Percentiles rank a stretch among this genome's conserved stretches.
These are phyloP conservation scores for Drosophila parabipectinata DNA, from an alignment of 1,140 invertebrate species.

Conservation along the genomic window DNA sequence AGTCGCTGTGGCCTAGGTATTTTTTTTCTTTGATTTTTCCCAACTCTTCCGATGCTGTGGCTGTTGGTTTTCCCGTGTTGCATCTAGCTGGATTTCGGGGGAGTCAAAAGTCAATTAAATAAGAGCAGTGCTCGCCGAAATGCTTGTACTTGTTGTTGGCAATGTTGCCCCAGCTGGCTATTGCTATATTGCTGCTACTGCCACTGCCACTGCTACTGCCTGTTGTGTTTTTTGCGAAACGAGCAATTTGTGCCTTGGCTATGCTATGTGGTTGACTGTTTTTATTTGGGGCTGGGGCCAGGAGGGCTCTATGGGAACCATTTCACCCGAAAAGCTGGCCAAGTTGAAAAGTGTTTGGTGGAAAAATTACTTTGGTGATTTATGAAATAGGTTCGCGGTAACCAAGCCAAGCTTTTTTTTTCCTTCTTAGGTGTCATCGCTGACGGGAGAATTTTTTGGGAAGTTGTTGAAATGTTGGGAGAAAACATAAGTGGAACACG, in stretches of 20 bases:
- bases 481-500: neutral
- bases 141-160: slow-evolving; percentile 71
- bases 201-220: slow-evolving; percentile 17
- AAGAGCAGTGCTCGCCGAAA: slow-evolving; percentile 75
- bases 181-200: slow-evolving; percentile 26
- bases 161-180: slow-evolving; percentile 18
- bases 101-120: slow-evolving; percentile 84
- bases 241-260: slow-evolving; percentile 72
- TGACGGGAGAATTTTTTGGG: slow-evolving; percentile 5
- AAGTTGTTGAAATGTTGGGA: neutral
- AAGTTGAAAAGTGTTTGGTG: slow-evolving; percentile 43
- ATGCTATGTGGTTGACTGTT: slow-evolving; percentile 54
- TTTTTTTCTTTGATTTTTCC: slow-evolving; percentile 21
- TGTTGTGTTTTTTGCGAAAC: slow-evolving; percentile 58
- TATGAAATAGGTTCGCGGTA: slow-evolving; percentile 55
- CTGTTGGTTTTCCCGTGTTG: slow-evolving; percentile 31
- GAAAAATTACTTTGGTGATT: slow-evolving; percentile 57
- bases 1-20: no score
- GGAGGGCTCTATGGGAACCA: slow-evolving; percentile 74
- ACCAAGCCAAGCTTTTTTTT: slow-evolving; percentile 15
- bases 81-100: slow-evolving; percentile 41
- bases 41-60: neutral
- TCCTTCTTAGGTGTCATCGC: slow-evolving; percentile 7
- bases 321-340: slow-evolving; percentile 56
- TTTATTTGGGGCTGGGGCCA: slow-evolving; percentile 36